These are phyloP conservation scores for Ephestia elutella DNA, from an alignment of 1,140 invertebrate genomes.

Conservation along the genomic window DNA sequence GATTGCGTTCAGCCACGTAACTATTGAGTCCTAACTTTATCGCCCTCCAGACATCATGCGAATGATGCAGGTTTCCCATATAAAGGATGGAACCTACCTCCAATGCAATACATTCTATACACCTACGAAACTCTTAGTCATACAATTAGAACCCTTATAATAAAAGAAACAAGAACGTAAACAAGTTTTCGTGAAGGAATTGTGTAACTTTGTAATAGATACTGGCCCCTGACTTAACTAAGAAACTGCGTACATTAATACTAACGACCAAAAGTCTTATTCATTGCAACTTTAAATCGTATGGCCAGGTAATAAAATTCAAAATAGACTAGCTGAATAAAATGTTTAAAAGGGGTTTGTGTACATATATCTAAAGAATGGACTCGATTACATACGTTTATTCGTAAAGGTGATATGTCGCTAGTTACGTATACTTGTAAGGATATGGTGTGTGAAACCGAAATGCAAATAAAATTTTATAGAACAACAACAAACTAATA, in stretches of 20 bases:
- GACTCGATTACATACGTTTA: conserved; percentile 13
- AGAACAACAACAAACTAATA: background rate
- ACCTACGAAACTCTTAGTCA: background rate
- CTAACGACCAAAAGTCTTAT: conserved; percentile 17
- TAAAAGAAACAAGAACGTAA: background rate
- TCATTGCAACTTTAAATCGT: conserved; percentile 13
- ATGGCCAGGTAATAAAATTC: conserved; percentile 6
- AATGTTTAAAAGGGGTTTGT: conserved; percentile 9
- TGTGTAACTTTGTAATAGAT: conserved; percentile 8
- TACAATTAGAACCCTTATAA: background rate
- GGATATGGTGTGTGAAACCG: background rate
- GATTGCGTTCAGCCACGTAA: conserved; percentile 15
- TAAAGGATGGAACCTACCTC: conserved; percentile 38
- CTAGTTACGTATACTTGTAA: conserved; percentile 3
- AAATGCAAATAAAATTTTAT: conserved; percentile 4
- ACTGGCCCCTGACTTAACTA: conserved; percentile 23
- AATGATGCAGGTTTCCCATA: conserved; percentile 44
- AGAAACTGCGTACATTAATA: conserved; percentile 29
- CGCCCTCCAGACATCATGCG: conserved; percentile 21
- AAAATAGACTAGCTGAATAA: conserved; percentile 7
- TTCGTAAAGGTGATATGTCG: conserved; percentile 11
- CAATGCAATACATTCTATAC: conserved; percentile 15
- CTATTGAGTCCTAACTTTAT: conserved; percentile 18
- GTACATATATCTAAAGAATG: conserved; percentile 12
- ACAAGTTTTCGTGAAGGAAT: conserved; percentile 7